Base-by-base conservation (phyloP, 92 coral and sea anemone genomes). In the Phenganax marumi region DNA sequence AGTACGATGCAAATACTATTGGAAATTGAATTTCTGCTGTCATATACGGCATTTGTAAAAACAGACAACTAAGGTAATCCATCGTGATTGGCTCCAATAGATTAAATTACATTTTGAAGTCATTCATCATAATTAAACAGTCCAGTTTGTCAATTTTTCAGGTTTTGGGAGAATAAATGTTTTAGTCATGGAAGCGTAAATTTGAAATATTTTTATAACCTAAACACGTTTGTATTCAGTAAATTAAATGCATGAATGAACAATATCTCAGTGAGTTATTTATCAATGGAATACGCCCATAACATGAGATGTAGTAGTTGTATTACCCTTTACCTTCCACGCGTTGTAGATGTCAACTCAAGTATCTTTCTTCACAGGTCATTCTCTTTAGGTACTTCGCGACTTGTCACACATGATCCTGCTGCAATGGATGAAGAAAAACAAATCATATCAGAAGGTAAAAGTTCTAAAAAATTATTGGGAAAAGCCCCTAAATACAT, bases 381-480 rank as follows among this genome's bases (percentile, higher is more conserved):
- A 22, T n/a, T 16, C 5, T 17, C 14, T 10, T 25, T 64, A 23
- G 47, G 7, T 64, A 48, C 2, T n/a, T 10, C 43, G 72, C 43
- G 72, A 49, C 5, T 66, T 17, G 50, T n/a, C 55, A 49, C 77
- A 49, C 62, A 74, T 25, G 63, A 22, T 52, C 21, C 48, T 74
- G 61, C 48, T 74, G 61, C 52, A 52, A 74, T 74, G 79, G 79
- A 74, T n/a, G 64, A 63, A 74, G 43, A 74, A 52, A 12, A 52
- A 24, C 61, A 74, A 50, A 61, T 74, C 21, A 33, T 74, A 51
- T 50, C 79, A n/a, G 62, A 74, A 74, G 79, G 79, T 74, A 74
- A 74, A 74, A 7, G 19, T 7, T 19, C 48, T 63, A 4, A 3
- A 63, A 63, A 11, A 6, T 18, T 18, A 0, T 18, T 63, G 26